phyloP scores from a whole-genome alignment of 1,140 invertebrate genomes.

The Drosophila grimshawi region DNA sequence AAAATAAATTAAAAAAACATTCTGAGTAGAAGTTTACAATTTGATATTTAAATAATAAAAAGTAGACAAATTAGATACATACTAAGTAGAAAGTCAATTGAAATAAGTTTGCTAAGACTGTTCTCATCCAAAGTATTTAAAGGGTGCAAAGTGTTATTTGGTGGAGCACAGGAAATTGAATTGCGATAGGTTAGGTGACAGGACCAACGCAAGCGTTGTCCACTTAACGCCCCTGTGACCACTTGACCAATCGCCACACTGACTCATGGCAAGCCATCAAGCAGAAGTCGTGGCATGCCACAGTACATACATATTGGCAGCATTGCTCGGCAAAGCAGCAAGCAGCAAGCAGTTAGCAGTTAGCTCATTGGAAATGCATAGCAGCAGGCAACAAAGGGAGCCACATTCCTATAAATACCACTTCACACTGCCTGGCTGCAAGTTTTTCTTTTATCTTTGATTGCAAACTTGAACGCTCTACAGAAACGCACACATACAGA shows the following conservation, averaged over 20 bases:
- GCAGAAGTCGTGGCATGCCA: no score
- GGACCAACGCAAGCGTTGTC: not conserved
- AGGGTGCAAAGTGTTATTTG: not conserved
- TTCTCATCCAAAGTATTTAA: not conserved
- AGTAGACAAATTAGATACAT: not conserved
- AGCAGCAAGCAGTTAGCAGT: not conserved
- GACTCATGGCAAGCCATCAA: slow-evolving; percentile 34
- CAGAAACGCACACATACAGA: slow-evolving; percentile 19
- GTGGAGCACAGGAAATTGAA: slow-evolving; percentile 3
- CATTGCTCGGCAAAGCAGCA: not conserved
- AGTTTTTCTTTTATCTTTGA: slow-evolving; percentile 79
- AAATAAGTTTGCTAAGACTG: not conserved
- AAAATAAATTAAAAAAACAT: no score
- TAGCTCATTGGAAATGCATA: slow-evolving; percentile 70
- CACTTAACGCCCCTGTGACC: slow-evolving; percentile 21
- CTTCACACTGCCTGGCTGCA: slow-evolving; percentile 70
- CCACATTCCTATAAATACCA: slow-evolving; percentile 80
- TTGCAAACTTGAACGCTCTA: slow-evolving; percentile 70
- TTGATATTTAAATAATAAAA: not conserved
- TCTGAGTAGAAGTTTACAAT: not conserved
- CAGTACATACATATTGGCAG: no score
- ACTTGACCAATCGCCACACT: slow-evolving; percentile 23
- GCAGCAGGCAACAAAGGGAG: slow-evolving; percentile 41
- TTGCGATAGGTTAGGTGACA: slow-evolving; percentile 17
- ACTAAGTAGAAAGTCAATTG: not conserved